Percentiles rank a stretch among this genome's conserved stretches.
Conservation (phyloP, 2,888 invertebrate species). For the Acanthosepion lycidas region DNA sequence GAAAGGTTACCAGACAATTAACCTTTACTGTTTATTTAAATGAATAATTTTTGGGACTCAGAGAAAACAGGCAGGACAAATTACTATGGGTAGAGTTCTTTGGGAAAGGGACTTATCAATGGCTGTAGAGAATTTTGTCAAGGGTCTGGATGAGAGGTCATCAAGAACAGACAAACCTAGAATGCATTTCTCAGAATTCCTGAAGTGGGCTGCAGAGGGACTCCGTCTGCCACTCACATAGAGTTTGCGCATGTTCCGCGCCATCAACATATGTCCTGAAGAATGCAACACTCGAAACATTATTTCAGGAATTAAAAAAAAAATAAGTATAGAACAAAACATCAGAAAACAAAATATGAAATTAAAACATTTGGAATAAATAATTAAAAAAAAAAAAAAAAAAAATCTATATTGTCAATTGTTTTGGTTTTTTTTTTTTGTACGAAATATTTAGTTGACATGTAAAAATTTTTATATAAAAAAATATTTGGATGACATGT, state of each 20-base stretch:
- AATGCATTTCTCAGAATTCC: background rate
- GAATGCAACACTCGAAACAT: conserved; percentile 41
- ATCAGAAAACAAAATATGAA: background rate
- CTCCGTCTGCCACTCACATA: conserved; percentile 36
- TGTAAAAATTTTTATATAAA: too few relatives aligned
- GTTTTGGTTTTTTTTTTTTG: too few relatives aligned
- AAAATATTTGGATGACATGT: too few relatives aligned
- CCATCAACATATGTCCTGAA: background rate
- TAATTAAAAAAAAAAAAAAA: too few relatives aligned
- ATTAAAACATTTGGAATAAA: background rate
- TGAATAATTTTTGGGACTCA: background rate
- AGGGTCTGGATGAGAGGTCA: background rate
- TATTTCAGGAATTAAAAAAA: background rate
- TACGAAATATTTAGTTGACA: background rate
- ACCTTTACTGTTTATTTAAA: background rate
- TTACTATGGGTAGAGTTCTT: background rate
- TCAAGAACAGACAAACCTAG: conserved; percentile 41
- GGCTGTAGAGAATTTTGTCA: background rate
- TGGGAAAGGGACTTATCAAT: background rate
- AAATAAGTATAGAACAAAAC: background rate
- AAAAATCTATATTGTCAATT: too few relatives aligned
- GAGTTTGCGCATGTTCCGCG: conserved; percentile 35
- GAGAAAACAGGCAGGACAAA: background rate
- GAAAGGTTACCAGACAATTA: background rate
- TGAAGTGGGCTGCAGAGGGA: conserved; percentile 38